Evolutionary conservation across 2,888 invertebrate genomes (phyloP).

Genomic region (Heliconius sara): DNA sequence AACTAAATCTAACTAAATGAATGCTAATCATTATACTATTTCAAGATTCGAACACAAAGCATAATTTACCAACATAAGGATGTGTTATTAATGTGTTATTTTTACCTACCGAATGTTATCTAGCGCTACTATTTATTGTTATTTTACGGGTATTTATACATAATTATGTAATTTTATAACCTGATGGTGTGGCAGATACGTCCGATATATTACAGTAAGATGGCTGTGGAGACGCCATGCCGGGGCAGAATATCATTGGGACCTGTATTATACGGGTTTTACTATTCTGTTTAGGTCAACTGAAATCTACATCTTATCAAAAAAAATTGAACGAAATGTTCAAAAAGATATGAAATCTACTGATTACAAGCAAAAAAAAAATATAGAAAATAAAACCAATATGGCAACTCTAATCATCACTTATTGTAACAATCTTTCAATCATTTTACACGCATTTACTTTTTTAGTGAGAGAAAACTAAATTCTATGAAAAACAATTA

Average conservation of each 20-base stretch:
- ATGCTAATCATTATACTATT: neutral
- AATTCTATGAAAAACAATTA: too few species aligned
- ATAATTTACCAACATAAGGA: slow-evolving; percentile 35
- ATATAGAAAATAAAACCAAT: neutral
- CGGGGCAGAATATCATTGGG: slow-evolving; percentile 78
- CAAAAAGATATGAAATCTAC: neutral
- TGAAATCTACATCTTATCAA: neutral
- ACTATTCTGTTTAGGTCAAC: neutral
- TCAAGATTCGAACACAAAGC: slow-evolving; percentile 15
- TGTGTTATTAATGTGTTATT: slow-evolving; percentile 31
- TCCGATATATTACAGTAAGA: slow-evolving; percentile 80
- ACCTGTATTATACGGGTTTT: slow-evolving; percentile 60
- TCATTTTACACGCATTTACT: neutral
- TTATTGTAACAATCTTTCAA: neutral
- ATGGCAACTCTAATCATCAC: neutral
- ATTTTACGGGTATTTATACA: neutral
- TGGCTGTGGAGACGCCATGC: slow-evolving; percentile 78
- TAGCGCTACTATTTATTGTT: slow-evolving; percentile 15
- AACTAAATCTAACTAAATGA: slow-evolving; percentile 2
- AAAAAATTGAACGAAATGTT: neutral
- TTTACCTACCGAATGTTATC: neutral
- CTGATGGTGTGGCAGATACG: slow-evolving; percentile 75
- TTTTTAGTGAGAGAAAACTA: too few species aligned
- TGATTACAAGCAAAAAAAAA: neutral
- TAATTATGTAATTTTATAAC: slow-evolving; percentile 54